Evolutionary conservation across 2,888 invertebrate species (phyloP), one percentile per base, ranked within the genome.

Genomic region (Aricia artaxerxes): DNA sequence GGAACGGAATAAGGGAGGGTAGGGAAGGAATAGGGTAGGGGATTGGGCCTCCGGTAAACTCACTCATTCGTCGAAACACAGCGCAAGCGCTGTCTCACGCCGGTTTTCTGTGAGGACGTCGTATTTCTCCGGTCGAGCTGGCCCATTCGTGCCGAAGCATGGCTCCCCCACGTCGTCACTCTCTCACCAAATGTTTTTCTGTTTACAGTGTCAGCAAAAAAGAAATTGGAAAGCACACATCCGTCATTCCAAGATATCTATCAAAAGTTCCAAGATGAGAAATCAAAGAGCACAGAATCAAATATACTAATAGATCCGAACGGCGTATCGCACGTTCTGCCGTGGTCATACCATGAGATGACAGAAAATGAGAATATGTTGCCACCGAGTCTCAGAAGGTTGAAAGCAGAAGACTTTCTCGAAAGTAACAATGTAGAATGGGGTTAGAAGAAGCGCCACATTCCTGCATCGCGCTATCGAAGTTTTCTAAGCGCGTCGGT

Each of bases 311-410:
- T 88, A 61, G 93, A 93, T 81, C 85, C 85, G 40, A 88, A 90
- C 77, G 91, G 92, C 1, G 84, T 93, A 4, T 90, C 91, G 0
- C 90, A 95, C 81, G 84, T 91, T 3, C 90, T 95, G 1, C 93
- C 94, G 1, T 96, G 96, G 96, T 91, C 86, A 7, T 95, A 95
- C 83, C 95, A 96, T 61, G 84, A 88, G 4, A 82, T 86, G 69
- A 88, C 96, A 76, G 95, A 95, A 75, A 88, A 87, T 78, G 92
- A 92, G 82, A 94, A 95, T 82, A 84, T 83, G 78, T 86, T 96
- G 80, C 96, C 97, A 24, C 96, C 95, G 0, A 97, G 96, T 76
- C 83, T 96, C 13, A 94, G 91, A 83, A 95, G 94, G 82, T 88
- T 96, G 44, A 94, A 91, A 76, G 87, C 95, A 0, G 94, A 95